These are phyloP conservation scores for Bilobella aurantiaca DNA, from an alignment of 1,140 invertebrate species.

Conservation along the genomic window DNA sequence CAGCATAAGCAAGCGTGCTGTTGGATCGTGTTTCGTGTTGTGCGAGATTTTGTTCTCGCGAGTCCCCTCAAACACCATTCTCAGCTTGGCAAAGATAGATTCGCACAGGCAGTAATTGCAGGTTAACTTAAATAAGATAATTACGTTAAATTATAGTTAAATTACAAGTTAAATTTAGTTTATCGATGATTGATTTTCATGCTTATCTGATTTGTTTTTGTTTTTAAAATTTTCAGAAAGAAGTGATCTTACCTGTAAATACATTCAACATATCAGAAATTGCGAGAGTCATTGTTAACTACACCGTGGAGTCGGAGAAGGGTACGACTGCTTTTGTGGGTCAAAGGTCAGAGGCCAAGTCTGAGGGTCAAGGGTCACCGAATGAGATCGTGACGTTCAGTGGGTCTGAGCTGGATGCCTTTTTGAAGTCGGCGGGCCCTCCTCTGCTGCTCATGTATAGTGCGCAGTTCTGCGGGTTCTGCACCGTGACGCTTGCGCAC, in stretches of 20 bases:
- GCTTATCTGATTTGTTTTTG: not conserved
- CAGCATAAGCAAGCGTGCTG: too few species aligned
- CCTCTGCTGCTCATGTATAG: slow-evolving; percentile 28
- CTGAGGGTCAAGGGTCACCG: not conserved
- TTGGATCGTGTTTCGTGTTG: too few species aligned
- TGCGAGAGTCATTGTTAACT: slow-evolving; percentile 25
- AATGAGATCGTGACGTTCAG: slow-evolving; percentile 14
- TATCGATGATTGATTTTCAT: too few species aligned
- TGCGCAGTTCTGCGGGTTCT: slow-evolving; percentile 31
- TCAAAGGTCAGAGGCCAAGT: not conserved
- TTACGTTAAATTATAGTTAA: too few species aligned
- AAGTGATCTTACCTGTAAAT: slow-evolving; percentile 24
- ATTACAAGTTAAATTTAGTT: too few species aligned
- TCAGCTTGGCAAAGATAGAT: too few species aligned
- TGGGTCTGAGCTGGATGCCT: slow-evolving; percentile 5
- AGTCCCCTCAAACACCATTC: too few species aligned
- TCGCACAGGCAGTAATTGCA: too few species aligned
- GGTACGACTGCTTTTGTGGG: slow-evolving; percentile 3
- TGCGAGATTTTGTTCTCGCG: too few species aligned
- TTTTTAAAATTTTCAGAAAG: slow-evolving; percentile 16
- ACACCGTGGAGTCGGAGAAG: slow-evolving; percentile 16
- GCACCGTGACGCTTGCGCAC: slow-evolving; percentile 24
- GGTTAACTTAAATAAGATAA: too few species aligned
- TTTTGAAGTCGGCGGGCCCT: not conserved
- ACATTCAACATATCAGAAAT: slow-evolving; percentile 30